Evolutionary conservation across 2,888 invertebrate species (phyloP), one percentile per base, ranked within the genome.

Genomic region (Volucella inflata): DNA sequence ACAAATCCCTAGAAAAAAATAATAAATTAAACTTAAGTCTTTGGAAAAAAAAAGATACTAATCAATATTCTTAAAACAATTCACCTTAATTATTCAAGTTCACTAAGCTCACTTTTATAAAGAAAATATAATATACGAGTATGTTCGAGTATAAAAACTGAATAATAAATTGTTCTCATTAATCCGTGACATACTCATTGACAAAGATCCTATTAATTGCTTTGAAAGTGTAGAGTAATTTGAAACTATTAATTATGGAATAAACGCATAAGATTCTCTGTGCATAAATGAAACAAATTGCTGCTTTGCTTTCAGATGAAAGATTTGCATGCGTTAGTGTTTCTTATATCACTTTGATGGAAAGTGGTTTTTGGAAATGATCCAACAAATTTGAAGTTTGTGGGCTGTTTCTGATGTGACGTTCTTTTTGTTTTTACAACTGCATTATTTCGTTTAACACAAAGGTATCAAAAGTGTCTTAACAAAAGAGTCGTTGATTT

Each of bases 321-420:
- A 59, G 68, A 68, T 68, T 44, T 62, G 40, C 48, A 16, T 51
- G 55, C 40, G 11, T 16, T 62, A 48, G 53, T 60, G 46, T 17
- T 38, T 30, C 42, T 48, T 76, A 67, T 68, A 44, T 82, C 74
- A 55, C 46, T 12, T 36, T 17, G 12, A 46, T 38, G 62, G 57
- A 81, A 85, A 81, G 85, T 85, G 85, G 81, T 85, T 85, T 85
- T 85, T 85, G 85, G 85, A 81, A 30, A 46, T 16, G 17, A 62
- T 85, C 85, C 85, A 85, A 81, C 8, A 51, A 42, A 46, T 38
- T 68, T 50, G 36, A 17, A 53, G 53, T 68, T 16, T 48, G 50
- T 70, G 70, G 44, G 11, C 14, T 70, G 62, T 64, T 64, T 36
- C 38, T 40, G 48, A 62, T 62, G 21, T 67, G 48, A 14, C 14